A percentile compares a stretch with the other conserved stretches of the same genome.
Conservation (phyloP, 2,888 invertebrate species). For the Ethmia dodecea region DNA sequence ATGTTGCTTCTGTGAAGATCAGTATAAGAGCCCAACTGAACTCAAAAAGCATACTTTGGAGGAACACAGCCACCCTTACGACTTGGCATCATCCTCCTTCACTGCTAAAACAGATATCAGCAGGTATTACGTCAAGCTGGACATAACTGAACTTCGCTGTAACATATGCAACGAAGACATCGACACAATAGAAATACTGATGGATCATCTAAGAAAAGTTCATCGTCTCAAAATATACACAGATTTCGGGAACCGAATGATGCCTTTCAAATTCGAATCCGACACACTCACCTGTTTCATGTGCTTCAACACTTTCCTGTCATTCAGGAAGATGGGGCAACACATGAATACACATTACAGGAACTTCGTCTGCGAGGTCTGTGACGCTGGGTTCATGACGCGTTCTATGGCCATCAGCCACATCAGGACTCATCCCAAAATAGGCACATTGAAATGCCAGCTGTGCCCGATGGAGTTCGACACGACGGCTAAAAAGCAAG, state of each 20-base stretch:
- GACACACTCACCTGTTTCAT: conserved; percentile 25
- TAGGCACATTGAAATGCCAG: conserved; percentile 21
- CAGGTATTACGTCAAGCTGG: conserved; percentile 32
- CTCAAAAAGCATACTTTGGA: conserved; percentile 36
- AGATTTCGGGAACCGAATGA: conserved; percentile 32
- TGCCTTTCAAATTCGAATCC: conserved; percentile 37
- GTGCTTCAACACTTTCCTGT: conserved; percentile 21
- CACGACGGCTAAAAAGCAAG: conserved; percentile 18
- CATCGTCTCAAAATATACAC: conserved; percentile 26
- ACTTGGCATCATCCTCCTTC: too few species aligned
- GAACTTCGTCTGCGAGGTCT: conserved; percentile 39
- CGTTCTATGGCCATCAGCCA: conserved; percentile 11
- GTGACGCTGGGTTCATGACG: conserved; percentile 29
- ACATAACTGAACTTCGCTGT: conserved; percentile 31
- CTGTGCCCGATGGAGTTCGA: conserved; percentile 23
- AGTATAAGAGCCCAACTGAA: conserved; percentile 28
- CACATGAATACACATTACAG: conserved; percentile 46
- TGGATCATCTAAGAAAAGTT: conserved; percentile 12
- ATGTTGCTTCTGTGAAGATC: conserved; percentile 35
- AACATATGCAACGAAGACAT: conserved; percentile 8
- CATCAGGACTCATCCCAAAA: conserved; percentile 18
- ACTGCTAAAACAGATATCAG: neutral
- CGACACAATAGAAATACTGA: conserved; percentile 7
- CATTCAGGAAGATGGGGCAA: conserved; percentile 28
- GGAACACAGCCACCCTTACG: too few species aligned